A percentile compares a stretch with the other conserved stretches of the same genome.
Evolutionary conservation across 2,888 invertebrate species (phyloP).

Genomic region (Chrysina gloriosa): DNA sequence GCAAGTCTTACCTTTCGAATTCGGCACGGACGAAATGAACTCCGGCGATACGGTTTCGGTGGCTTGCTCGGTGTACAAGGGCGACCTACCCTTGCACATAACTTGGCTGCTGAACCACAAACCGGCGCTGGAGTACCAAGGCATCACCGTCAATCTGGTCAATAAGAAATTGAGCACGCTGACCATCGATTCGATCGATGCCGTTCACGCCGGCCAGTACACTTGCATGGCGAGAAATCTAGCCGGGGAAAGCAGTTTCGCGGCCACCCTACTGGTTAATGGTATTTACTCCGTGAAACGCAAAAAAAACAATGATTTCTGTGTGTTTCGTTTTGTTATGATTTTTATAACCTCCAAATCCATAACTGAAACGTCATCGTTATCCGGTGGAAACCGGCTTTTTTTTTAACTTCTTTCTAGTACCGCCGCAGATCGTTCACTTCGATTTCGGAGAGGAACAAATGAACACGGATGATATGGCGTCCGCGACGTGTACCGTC

Average conservation of each 20-base stretch:
- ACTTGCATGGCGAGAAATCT: slow-evolving; percentile 77
- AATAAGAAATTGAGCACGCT: slow-evolving; percentile 67
- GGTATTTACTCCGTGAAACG: slow-evolving; percentile 42
- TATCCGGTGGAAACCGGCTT: neutral
- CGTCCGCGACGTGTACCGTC: slow-evolving; percentile 71
- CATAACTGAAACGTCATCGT: neutral
- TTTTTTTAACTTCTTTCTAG: slow-evolving; percentile 61
- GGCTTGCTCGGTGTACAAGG: slow-evolving; percentile 77
- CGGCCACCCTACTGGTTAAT: slow-evolving; percentile 47
- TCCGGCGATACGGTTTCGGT: slow-evolving; percentile 76
- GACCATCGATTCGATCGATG: slow-evolving; percentile 77
- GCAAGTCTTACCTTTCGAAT: slow-evolving; percentile 77
- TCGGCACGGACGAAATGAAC: slow-evolving; percentile 73
- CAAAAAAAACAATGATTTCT: neutral
- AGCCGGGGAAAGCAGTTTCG: slow-evolving; percentile 71
- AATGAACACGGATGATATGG: slow-evolving; percentile 63
- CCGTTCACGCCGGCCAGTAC: slow-evolving; percentile 77
- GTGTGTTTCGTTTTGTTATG: neutral
- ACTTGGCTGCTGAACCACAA: slow-evolving; percentile 74
- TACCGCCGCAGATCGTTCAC: slow-evolving; percentile 82
- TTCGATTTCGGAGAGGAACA: slow-evolving; percentile 82
- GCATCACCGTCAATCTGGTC: slow-evolving; percentile 32
- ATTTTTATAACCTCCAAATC: neutral
- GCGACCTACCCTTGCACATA: slow-evolving; percentile 76
- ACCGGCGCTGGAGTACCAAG: slow-evolving; percentile 25